Base-by-base conservation (phyloP, 2,797 vertebrate genomes). In the Myripristis murdjan region DNA sequence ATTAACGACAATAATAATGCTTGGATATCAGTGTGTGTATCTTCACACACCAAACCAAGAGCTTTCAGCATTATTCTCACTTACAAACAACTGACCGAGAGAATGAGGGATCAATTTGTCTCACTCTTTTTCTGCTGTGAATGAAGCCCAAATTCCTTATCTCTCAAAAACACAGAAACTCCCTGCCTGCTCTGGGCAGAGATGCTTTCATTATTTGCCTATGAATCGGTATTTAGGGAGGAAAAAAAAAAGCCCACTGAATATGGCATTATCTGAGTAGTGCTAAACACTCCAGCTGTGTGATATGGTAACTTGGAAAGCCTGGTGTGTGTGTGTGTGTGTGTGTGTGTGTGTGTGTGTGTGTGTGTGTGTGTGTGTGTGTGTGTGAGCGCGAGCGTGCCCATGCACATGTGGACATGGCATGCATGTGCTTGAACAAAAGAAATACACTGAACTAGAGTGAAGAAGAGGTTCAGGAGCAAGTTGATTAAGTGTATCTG, bases 31-130 rank as follows among this genome's bases (percentile, higher is more conserved):
- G 68, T 54, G 58, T 64, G 64, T 74, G 70, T 78, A 90, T 92
- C 89, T 81, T 80, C 57, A 78, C 70, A 74, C 39, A 67, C 61
- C 67, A 64, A 83, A 67, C 66, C 67, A 78, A 61, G 31, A 66
- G 52, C 68, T 84, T 69, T 75, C 64, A 28, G 78, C 62, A 73
- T 89, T 88, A 84, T 79, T 69, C 75, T 85, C 80, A 83, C 79
- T 90, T 89, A 89, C 86, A 81, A 89, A 87, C 77, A 77, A 89
- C 82, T 74, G 72, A 73, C 73, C 58, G 39, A 84, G 63, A 86
- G 78, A 90, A 90, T 75, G 81, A 88, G 75, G 70, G 89, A 92
- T 94, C 78, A 89, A 87, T 93, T 93, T 81, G 89, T 87, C 76
- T 89, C 87, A 81, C 80, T 79, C 73, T 53, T 68, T 79, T 80